These are phyloP conservation scores for Perdita meconis DNA, from an alignment of 2,888 invertebrate species.

Conservation along the genomic window DNA sequence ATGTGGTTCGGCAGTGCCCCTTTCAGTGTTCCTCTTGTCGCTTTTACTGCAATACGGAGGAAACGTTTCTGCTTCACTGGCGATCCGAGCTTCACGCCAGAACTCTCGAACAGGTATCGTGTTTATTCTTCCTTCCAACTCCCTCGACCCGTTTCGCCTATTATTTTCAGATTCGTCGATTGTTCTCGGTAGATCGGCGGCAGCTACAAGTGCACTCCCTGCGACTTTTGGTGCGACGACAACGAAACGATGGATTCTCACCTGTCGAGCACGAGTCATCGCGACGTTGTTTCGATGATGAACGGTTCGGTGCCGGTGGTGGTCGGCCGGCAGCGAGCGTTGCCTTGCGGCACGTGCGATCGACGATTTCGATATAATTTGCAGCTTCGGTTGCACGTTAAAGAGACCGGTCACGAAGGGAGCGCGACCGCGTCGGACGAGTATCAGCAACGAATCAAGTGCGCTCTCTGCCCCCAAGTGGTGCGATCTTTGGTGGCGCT, in stretches of 20 bases:
- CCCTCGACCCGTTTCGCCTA: neutral
- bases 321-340: constrained; percentile 88
- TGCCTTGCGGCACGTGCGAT: constrained; percentile 89
- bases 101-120: constrained; percentile 83
- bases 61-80: constrained; percentile 91
- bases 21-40: constrained; percentile 94
- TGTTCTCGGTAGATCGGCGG: constrained; percentile 85
- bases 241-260: constrained; percentile 89
- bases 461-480: constrained; percentile 86
- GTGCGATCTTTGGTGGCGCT: constrained; percentile 88
- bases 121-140: neutral
- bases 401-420: constrained; percentile 85
- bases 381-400: constrained; percentile 88
- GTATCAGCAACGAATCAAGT: constrained; percentile 88
- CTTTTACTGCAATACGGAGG: constrained; percentile 92
- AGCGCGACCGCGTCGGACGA: constrained; percentile 87
- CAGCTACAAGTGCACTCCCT: constrained; percentile 90
- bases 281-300: constrained; percentile 90
- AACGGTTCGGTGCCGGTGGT: constrained; percentile 93
- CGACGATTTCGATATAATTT: constrained; percentile 90
- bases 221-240: constrained; percentile 88
- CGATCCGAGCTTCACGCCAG: constrained; percentile 87
- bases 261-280: constrained; percentile 88
- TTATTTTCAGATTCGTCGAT: neutral
- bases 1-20: constrained; percentile 92